Conservation (phyloP, 2,797 vertebrate species). For the Trachurus trachurus region DNA sequence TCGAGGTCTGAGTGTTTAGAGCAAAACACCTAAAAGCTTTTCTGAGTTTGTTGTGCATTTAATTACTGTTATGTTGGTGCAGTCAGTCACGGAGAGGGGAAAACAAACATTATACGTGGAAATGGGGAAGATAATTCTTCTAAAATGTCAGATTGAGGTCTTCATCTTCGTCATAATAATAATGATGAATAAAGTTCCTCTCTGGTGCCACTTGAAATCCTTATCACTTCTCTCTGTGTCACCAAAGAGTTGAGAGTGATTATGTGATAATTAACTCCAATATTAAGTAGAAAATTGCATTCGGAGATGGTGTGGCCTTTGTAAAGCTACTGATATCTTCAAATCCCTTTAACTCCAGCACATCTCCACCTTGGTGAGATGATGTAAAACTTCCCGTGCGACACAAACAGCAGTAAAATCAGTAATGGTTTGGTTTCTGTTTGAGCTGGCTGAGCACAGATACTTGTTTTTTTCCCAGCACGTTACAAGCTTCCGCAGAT, state of each 20-base stretch:
- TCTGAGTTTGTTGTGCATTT: conserved; percentile 15
- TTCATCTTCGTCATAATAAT: conserved; percentile 11
- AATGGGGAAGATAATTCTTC: conserved; percentile 11
- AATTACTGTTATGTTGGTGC: conserved; percentile 18
- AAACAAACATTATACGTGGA: conserved; percentile 31
- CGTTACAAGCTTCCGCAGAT: neutral
- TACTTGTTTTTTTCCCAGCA: neutral
- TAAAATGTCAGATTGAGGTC: conserved; percentile 8
- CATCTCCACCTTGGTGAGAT: neutral
- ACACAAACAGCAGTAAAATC: neutral
- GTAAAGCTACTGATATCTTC: neutral
- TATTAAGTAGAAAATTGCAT: neutral
- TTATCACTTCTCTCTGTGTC: no score
- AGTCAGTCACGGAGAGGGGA: conserved; percentile 2
- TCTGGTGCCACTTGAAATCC: conserved; percentile 29
- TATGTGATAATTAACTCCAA: neutral
- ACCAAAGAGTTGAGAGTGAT: conserved; percentile 1
- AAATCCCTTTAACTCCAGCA: neutral
- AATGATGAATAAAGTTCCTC: neutral
- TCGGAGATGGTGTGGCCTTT: conserved; percentile 1
- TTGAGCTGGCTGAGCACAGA: neutral
- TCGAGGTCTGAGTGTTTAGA: neutral
- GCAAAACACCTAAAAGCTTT: neutral
- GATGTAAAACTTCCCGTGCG: no score
- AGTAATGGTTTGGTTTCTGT: neutral